Evolutionary conservation across 2,888 invertebrate genomes (phyloP).

Genomic region (Drosophila pseudotakahashii): DNA sequence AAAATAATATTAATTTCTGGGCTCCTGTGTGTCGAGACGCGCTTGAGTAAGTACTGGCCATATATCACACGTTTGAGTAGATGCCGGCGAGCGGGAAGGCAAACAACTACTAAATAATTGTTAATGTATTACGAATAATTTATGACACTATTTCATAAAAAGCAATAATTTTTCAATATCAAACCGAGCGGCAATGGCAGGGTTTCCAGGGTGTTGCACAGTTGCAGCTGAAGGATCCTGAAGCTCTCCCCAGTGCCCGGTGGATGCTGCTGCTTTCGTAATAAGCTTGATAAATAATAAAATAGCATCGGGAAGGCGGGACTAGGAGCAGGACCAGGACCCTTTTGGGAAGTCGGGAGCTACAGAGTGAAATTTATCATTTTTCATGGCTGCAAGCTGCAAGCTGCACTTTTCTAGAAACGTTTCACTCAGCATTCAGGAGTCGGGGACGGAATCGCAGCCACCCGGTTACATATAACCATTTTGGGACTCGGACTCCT

Average conservation of each 20-base stretch:
- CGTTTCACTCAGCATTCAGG: slow-evolving; percentile 72
- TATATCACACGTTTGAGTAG: slow-evolving; percentile 74
- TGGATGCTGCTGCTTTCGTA: slow-evolving; percentile 64
- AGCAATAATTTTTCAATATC: slow-evolving; percentile 81
- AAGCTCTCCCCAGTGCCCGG: slow-evolving; percentile 11
- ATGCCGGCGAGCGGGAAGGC: slow-evolving; percentile 46
- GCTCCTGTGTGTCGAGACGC: slow-evolving; percentile 48
- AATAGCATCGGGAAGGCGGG: slow-evolving; percentile 54
- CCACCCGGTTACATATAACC: slow-evolving; percentile 48
- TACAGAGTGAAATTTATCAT: slow-evolving; percentile 77
- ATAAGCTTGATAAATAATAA: slow-evolving; percentile 81
- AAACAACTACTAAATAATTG: slow-evolving; percentile 80
- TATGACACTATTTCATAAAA: slow-evolving; percentile 81
- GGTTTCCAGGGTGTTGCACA: slow-evolving; percentile 55
- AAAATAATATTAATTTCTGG: slow-evolving; percentile 70
- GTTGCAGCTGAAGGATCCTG: slow-evolving; percentile 66
- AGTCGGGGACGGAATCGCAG: slow-evolving; percentile 4
- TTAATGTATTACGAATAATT: slow-evolving; percentile 81
- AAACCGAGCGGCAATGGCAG: slow-evolving; percentile 76
- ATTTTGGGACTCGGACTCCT: slow-evolving; percentile 68
- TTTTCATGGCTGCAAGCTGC: slow-evolving; percentile 75
- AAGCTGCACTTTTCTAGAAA: slow-evolving; percentile 81
- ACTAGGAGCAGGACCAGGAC: slow-evolving; percentile 2
- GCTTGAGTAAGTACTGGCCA: slow-evolving; percentile 72
- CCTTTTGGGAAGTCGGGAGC: slow-evolving; percentile 41